A percentile compares a stretch with the other conserved stretches of the same genome.
Evolutionary conservation across 2,113 vertebrate species (phyloP).

Genomic region (Trichomycterus rosablanca): DNA sequence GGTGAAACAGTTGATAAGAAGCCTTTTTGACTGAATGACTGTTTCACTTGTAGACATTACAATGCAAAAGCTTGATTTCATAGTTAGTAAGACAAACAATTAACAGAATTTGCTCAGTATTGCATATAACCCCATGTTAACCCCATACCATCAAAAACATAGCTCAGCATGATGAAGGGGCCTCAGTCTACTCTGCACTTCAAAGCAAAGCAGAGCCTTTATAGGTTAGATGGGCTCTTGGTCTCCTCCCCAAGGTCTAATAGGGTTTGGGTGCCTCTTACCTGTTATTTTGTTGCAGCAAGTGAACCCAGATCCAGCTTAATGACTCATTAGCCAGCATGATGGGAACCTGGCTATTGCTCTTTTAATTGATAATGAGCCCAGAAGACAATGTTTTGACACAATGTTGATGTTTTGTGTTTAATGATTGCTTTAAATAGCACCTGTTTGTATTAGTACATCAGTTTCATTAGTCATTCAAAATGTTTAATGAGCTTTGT

Average conservation of each 20-base stretch:
- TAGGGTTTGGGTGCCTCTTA: conserved; percentile 39
- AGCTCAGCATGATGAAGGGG: conserved; percentile 26
- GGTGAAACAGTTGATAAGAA: too few species aligned
- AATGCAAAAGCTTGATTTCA: too few species aligned
- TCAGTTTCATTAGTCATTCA: conserved; percentile 21
- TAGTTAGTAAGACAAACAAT: too few species aligned
- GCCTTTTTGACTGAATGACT: too few species aligned
- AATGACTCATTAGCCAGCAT: conserved; percentile 60
- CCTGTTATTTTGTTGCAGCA: conserved; percentile 55
- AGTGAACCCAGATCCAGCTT: conserved; percentile 57
- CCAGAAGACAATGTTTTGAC: conserved; percentile 40
- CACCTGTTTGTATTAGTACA: not conserved
- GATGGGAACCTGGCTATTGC: conserved; percentile 54
- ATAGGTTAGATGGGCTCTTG: conserved; percentile 22
- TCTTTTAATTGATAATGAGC: conserved; percentile 48
- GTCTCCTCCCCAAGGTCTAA: conserved; percentile 21
- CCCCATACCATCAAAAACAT: conserved; percentile 20
- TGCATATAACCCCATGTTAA: too few species aligned
- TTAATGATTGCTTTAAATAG: conserved; percentile 6
- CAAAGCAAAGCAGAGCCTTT: conserved; percentile 30
- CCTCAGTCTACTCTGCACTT: conserved; percentile 18
- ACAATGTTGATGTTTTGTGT: conserved; percentile 27
- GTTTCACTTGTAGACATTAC: too few species aligned
- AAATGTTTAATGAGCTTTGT: conserved; percentile 11
- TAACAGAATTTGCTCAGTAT: too few species aligned